Conservation (phyloP, 2,888 invertebrate genomes). For the Sipha maydis region DNA sequence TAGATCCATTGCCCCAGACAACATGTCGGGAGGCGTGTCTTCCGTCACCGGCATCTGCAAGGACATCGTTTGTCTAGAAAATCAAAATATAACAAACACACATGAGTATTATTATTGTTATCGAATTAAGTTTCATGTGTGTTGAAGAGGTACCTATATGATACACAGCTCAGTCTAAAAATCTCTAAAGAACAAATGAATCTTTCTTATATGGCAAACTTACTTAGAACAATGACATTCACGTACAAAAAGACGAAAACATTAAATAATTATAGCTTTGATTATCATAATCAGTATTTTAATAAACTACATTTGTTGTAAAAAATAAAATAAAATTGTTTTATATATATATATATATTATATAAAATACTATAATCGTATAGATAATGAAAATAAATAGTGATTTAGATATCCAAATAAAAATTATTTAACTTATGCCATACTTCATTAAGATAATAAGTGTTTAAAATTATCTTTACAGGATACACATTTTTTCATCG, state of each 20-base stretch:
- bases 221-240: neutral
- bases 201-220: neutral
- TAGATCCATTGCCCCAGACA: constrained; percentile 77
- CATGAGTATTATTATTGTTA: neutral
- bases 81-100: constrained; percentile 23
- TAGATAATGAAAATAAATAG: too few relatives aligned
- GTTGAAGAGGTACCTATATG: neutral
- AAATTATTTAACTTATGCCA: too few relatives aligned
- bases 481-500: too few relatives aligned
- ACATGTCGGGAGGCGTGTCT: constrained; percentile 77
- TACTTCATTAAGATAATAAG: too few relatives aligned
- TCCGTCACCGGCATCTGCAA: constrained; percentile 72
- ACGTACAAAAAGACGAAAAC: neutral
- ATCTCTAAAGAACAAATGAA: neutral
- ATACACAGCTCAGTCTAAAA: neutral
- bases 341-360: too few relatives aligned
- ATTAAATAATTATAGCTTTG: neutral
- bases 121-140: neutral
- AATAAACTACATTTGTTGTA: neutral
- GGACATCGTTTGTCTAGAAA: constrained; percentile 64
- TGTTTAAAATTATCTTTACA: too few relatives aligned
- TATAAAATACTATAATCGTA: too few relatives aligned
- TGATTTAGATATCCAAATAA: too few relatives aligned
- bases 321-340: too few relatives aligned
- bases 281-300: neutral